Evolutionary conservation across 1,140 invertebrate species (phyloP).

Genomic region (Dolichoris vasculosae): DNA sequence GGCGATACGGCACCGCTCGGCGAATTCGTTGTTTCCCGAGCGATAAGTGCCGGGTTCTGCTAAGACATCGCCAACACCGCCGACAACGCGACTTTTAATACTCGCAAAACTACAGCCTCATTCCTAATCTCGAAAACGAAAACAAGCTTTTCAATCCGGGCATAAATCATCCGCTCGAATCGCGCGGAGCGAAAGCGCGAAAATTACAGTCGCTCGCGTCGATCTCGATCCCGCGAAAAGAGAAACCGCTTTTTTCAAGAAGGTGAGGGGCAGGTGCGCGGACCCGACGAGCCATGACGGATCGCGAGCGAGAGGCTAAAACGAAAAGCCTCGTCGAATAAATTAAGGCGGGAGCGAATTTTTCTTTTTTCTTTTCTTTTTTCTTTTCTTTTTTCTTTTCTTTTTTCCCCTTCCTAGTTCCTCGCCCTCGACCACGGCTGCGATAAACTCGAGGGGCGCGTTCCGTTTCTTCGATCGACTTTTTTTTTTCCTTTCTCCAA

Average conservation of each 20-base stretch:
- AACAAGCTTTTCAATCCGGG: neutral
- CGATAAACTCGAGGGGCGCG: neutral
- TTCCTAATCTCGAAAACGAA: neutral
- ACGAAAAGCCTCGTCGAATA: constrained; percentile 1
- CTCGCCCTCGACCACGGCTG: neutral
- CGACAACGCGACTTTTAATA: neutral
- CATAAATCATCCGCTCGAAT: neutral
- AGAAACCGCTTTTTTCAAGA: neutral
- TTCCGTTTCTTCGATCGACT: too few relatives aligned
- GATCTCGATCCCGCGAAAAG: constrained; percentile 11
- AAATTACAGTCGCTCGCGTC: constrained; percentile 11
- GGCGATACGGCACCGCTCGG: too few relatives aligned
- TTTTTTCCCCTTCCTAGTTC: too few relatives aligned
- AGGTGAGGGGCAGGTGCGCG: neutral
- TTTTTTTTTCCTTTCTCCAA: too few relatives aligned
- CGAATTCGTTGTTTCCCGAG: neutral
- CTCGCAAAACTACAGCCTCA: neutral
- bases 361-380: too few relatives aligned
- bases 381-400: too few relatives aligned
- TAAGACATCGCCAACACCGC: neutral
- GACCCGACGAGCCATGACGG: constrained; percentile 28
- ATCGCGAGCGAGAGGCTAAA: neutral
- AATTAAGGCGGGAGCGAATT: neutral
- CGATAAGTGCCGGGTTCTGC: neutral
- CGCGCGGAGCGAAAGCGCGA: neutral